A percentile compares a stretch with the other conserved stretches of the same genome.
phyloP scores from a whole-genome alignment of 2,797 vertebrate genomes.

The Siniperca obscura region DNA sequence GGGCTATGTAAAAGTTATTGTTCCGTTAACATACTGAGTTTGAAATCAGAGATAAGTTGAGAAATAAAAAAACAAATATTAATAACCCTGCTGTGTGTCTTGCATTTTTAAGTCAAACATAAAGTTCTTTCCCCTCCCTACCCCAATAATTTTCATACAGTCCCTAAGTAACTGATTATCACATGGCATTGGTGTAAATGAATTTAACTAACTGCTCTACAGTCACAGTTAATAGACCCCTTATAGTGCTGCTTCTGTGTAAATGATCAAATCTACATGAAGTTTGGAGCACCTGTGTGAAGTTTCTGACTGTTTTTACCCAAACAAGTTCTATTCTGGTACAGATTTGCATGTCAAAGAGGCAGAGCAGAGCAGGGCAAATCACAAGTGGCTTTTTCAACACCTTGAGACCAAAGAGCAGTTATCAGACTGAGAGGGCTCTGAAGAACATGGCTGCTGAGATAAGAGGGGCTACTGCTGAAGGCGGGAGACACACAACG shows the following conservation, averaged over 20 bases:
- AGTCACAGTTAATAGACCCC: conserved; percentile 13
- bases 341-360: conserved; percentile 81
- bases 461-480: conserved; percentile 74
- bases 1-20: not conserved
- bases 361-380: conserved; percentile 14
- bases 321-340: conserved; percentile 67
- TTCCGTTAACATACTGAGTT: not conserved
- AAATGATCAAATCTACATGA: conserved; percentile 39
- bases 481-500: conserved; percentile 28
- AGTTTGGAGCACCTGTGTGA: conserved; percentile 56
- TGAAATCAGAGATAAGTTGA: not conserved
- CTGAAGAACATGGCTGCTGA: conserved; percentile 66
- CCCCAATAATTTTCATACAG: not conserved
- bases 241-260: conserved; percentile 39
- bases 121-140: not conserved
- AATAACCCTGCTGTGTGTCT: not conserved
- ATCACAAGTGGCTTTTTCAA: conserved; percentile 67
- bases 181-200: not conserved
- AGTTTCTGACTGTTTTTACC: conserved; percentile 48
- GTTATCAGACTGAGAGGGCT: conserved; percentile 68
- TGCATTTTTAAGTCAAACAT: not conserved
- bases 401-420: conserved; percentile 68
- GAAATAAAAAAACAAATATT: not conserved
- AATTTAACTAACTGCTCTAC: conserved; percentile 5
- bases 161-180: conserved; percentile 8